phyloP scores from a whole-genome alignment of 1,140 invertebrate genomes.

The Cyclina sinensis region DNA sequence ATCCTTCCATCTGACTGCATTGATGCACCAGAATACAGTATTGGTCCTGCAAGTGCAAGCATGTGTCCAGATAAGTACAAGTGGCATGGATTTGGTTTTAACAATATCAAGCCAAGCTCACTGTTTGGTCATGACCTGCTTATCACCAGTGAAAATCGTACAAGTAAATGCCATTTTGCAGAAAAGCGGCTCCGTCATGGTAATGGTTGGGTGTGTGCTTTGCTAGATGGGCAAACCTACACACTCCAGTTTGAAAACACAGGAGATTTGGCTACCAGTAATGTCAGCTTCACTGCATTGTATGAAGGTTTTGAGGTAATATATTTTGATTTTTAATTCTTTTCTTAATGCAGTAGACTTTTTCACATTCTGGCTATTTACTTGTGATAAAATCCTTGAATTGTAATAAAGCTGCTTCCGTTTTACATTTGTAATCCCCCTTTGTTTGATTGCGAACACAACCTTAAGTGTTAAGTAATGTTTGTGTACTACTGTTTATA shows the following conservation, averaged over 20 bases:
- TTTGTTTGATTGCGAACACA: no score
- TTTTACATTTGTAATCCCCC: no score
- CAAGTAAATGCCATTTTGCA: slow-evolving; percentile 46
- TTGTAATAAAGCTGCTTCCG: no score
- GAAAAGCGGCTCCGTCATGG: slow-evolving; percentile 75
- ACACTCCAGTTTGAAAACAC: slow-evolving; percentile 73
- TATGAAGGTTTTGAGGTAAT: slow-evolving; percentile 78
- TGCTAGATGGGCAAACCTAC: slow-evolving; percentile 69
- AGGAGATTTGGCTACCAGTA: slow-evolving; percentile 68
- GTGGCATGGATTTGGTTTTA: slow-evolving; percentile 76
- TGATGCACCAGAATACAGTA: slow-evolving; percentile 50
- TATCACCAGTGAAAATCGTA: slow-evolving; percentile 73
- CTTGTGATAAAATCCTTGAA: no score
- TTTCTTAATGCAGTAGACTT: no score
- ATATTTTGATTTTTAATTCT: no score
- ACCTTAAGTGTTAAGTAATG: no score
- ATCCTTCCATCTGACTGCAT: slow-evolving; percentile 65
- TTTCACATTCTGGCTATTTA: no score
- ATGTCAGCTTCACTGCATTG: slow-evolving; percentile 75
- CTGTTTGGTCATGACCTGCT: slow-evolving; percentile 71
- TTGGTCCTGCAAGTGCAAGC: slow-evolving; percentile 69
- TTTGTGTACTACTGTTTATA: no score
- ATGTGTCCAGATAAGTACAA: slow-evolving; percentile 73
- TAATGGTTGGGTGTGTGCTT: slow-evolving; percentile 74
- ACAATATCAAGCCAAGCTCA: slow-evolving; percentile 69